Evolutionary conservation across 2,113 vertebrate species (phyloP).

Genomic region (Syngnathus scovelli): DNA sequence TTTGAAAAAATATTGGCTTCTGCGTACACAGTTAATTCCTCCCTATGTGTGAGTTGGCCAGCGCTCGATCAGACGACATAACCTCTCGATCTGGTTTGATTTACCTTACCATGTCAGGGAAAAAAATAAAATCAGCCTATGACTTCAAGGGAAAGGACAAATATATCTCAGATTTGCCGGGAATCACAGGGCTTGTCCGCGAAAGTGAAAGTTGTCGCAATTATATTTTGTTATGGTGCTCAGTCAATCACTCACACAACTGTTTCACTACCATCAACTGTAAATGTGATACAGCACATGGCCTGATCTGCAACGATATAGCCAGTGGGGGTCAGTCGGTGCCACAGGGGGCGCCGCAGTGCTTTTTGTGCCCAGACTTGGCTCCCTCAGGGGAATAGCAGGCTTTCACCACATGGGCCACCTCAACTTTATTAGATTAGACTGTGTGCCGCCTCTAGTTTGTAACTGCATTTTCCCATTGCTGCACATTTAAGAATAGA

Average conservation of each 20-base stretch:
- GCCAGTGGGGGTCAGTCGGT: conserved; percentile 27
- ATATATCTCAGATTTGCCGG: background rate
- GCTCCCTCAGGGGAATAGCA: conserved; percentile 46
- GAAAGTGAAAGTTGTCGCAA: background rate
- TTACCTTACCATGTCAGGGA: conserved; percentile 26
- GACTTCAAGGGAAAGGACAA: background rate
- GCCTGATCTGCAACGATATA: background rate
- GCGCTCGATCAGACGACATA: conserved; percentile 47
- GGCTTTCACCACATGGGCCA: conserved; percentile 56
- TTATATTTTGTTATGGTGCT: conserved; percentile 9
- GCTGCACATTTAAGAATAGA: conserved; percentile 75
- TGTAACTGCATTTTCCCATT: conserved; percentile 72
- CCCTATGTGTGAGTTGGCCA: conserved; percentile 53
- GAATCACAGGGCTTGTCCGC: background rate
- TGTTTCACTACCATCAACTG: conserved; percentile 13
- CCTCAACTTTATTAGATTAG: conserved; percentile 68
- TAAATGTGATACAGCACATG: conserved; percentile 14
- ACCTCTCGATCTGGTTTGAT: conserved; percentile 33
- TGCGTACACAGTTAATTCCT: conserved; percentile 49
- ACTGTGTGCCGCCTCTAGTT: conserved; percentile 56
- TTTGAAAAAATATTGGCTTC: conserved; percentile 49
- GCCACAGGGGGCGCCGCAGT: conserved; percentile 21
- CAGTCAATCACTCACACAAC: conserved; percentile 10
- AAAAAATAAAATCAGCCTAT: background rate
- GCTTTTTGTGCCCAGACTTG: conserved; percentile 38